phyloP scores from a whole-genome alignment of 2,113 vertebrate species.

The Morone saxatilis region DNA sequence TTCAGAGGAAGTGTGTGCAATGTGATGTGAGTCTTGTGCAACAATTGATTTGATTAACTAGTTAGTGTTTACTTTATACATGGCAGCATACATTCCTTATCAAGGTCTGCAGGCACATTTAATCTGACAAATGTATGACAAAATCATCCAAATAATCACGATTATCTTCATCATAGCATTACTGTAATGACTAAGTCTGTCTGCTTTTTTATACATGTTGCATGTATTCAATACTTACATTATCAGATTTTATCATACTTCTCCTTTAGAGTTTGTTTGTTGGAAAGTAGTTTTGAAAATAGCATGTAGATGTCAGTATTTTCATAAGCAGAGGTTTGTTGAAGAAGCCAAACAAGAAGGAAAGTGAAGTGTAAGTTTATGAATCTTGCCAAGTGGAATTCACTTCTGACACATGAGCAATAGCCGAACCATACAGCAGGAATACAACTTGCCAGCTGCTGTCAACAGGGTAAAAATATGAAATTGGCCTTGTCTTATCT shows the following conservation, averaged over 20 bases:
- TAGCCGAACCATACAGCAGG: conserved; percentile 34
- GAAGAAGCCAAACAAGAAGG: conserved; percentile 13
- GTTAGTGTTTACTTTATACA: too few relatives aligned
- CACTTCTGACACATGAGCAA: conserved; percentile 63
- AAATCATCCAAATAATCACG: too few relatives aligned
- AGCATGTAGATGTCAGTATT: not conserved
- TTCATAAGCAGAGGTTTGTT: conserved; percentile 15
- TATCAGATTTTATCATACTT: not conserved
- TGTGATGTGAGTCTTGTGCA: too few relatives aligned
- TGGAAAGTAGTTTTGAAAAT: not conserved
- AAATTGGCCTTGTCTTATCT: conserved; percentile 80
- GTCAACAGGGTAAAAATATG: conserved; percentile 67
- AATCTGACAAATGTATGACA: too few relatives aligned
- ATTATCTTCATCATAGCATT: not conserved
- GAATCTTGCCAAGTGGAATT: conserved; percentile 53
- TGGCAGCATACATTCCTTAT: too few relatives aligned
- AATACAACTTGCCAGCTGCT: conserved; percentile 61
- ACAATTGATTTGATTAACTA: too few relatives aligned
- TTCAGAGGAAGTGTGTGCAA: not conserved
- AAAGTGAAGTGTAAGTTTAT: conserved; percentile 45
- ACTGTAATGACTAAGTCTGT: not conserved
- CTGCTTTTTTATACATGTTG: not conserved
- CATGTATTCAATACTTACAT: too few relatives aligned
- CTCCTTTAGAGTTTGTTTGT: not conserved
- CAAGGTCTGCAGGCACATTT: too few relatives aligned